Percentiles rank a stretch among this genome's conserved stretches.
Evolutionary conservation across 64 coral and sea anemone species (phyloP).

Genomic region (Montipora capricornis): DNA sequence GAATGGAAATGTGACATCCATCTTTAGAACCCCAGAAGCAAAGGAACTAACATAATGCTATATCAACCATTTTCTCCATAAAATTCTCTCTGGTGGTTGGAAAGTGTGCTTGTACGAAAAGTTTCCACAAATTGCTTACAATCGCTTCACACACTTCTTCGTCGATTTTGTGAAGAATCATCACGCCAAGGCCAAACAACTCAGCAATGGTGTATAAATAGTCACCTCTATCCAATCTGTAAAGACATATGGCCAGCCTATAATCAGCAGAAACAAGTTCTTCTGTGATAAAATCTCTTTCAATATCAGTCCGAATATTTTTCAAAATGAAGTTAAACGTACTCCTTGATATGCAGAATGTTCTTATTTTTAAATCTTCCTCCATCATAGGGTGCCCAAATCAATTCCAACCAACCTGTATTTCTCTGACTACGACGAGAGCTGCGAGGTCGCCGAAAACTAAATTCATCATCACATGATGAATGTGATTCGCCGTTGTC

Average conservation of each 20-base stretch:
- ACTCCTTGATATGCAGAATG: constrained; percentile 46
- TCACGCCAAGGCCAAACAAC: neutral
- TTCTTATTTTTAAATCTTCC: constrained; percentile 43
- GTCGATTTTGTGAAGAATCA: neutral
- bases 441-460: constrained; percentile 6
- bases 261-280: constrained; percentile 20
- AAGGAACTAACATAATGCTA: no score
- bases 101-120: no score
- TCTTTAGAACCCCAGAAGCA: no score
- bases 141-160: neutral
- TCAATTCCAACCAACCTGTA: constrained; percentile 44
- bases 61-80: no score
- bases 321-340: constrained; percentile 62
- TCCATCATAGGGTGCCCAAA: constrained; percentile 36
- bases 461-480: constrained; percentile 14
- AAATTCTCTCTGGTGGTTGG: no score
- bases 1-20: no score
- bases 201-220: constrained; percentile 34
- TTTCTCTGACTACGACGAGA: constrained; percentile 50
- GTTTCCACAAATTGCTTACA: neutral
- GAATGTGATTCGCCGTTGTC: neutral
- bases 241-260: constrained; percentile 44
- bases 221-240: neutral
- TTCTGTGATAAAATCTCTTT: constrained; percentile 10
- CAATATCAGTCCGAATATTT: neutral